Conservation (phyloP, 2,888 invertebrate species). For the Scelioninae gen. 1 region DNA sequence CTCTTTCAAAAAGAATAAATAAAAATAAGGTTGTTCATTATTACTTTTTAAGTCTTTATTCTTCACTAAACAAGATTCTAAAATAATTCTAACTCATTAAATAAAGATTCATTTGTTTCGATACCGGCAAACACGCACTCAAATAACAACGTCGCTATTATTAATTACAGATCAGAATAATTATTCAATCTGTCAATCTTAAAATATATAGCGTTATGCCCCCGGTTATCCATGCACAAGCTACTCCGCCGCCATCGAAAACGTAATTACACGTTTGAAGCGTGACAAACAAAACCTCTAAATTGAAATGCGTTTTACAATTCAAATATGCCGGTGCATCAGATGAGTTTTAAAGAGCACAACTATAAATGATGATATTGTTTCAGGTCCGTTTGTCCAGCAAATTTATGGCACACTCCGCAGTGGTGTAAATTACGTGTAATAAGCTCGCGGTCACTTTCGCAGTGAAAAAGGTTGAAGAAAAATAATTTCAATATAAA, state of each 20-base stretch:
- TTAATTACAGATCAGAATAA: conserved; percentile 65
- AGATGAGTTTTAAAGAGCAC: conserved; percentile 47
- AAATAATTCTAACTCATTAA: not conserved
- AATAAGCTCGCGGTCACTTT: conserved; percentile 70
- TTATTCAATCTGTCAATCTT: conserved; percentile 64
- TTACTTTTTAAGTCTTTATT: too few species aligned
- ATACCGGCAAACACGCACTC: conserved; percentile 10
- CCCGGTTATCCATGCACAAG: conserved; percentile 18
- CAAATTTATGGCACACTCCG: conserved; percentile 53
- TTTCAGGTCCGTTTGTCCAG: conserved; percentile 57
- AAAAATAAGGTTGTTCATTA: too few species aligned
- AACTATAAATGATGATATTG: conserved; percentile 58
- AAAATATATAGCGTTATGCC: conserved; percentile 53
- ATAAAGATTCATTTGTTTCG: conserved; percentile 7
- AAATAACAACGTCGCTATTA: conserved; percentile 44
- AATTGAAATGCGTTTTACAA: conserved; percentile 66
- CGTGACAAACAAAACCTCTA: conserved; percentile 64
- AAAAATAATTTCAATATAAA: too few species aligned
- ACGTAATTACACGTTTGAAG: conserved; percentile 57
- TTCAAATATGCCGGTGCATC: conserved; percentile 60
- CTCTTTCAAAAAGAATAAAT: too few species aligned
- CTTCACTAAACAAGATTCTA: not conserved
- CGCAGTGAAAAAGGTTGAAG: not conserved
- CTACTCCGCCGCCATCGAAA: not conserved
- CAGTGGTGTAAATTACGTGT: conserved; percentile 63